phyloP scores from a whole-genome alignment of 1,140 invertebrate species.

The Idris sp. region DNA sequence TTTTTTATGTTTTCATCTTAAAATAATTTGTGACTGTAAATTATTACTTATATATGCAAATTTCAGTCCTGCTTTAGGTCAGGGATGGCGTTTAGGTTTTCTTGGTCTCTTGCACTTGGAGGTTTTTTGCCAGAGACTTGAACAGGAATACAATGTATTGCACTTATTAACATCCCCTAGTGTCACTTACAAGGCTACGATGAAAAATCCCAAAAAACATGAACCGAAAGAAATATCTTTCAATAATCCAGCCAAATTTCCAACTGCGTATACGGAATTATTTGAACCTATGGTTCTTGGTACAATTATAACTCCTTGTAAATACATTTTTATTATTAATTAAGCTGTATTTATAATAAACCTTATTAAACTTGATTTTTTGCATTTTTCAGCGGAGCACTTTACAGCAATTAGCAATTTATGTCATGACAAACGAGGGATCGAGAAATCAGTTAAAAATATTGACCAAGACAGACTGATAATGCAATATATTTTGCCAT shows the following conservation, averaged over 20 bases:
- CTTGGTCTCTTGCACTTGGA: slow-evolving; percentile 97
- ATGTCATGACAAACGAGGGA: slow-evolving; percentile 88
- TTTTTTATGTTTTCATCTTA: too few relatives aligned
- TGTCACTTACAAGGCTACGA: slow-evolving; percentile 94
- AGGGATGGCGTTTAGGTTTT: slow-evolving; percentile 96
- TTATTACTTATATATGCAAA: too few relatives aligned
- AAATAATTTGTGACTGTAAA: background rate
- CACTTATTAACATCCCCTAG: slow-evolving; percentile 95
- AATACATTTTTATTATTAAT: background rate
- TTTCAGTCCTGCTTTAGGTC: slow-evolving; percentile 92
- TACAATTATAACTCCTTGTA: slow-evolving; percentile 92
- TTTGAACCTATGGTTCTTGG: slow-evolving; percentile 93
- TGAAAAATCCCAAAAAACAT: slow-evolving; percentile 83
- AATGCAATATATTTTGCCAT: slow-evolving; percentile 89
- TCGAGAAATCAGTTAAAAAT: slow-evolving; percentile 84
- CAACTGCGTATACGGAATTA: slow-evolving; percentile 83
- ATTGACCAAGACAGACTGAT: slow-evolving; percentile 91
- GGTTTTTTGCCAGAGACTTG: slow-evolving; percentile 94
- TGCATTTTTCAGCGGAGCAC: slow-evolving; percentile 80
- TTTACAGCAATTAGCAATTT: slow-evolving; percentile 84
- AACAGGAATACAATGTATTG: slow-evolving; percentile 94
- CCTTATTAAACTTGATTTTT: background rate
- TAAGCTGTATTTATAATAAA: too few relatives aligned
- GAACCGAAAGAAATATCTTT: slow-evolving; percentile 84
- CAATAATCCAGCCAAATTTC: slow-evolving; percentile 91